Base-by-base conservation (phyloP, 2,797 vertebrate species). In the Tenualosa thibaudeaui region DNA sequence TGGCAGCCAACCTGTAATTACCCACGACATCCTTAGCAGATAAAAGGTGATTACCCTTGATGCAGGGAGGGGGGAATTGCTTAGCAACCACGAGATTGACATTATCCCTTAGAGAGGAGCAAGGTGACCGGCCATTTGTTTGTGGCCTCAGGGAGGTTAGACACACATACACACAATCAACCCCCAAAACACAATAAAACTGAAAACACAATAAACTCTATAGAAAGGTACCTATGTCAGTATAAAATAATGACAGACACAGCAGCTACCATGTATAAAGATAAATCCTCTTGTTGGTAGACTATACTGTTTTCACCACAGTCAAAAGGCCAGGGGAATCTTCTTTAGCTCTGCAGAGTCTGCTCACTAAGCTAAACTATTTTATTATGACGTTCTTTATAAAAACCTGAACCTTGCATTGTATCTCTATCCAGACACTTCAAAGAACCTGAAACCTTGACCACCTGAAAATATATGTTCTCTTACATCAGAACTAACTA, bases 1-100 rank as follows among this genome's bases (percentile, higher is more conserved):
- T 89, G 91, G 90, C 92, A 92, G 92, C 85, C 90, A 87, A 87
- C 91, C 91, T 89, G 88, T 95, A 95, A 96, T 94, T 93, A 92
- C 91, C 93, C 90, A 91, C 90, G 92, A 94, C 94, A 91, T 94
- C 90, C 91, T 91, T 89, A 84, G 91, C 88, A 94, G 93, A 94
- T 94, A 93, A 92, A 93, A 92, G 91, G 91, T 92, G 92, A 93
- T 94, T 93, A 92, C 86, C 86, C 89, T 90, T 88, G 89, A 86
- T 87, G 87, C 84, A 85, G 49, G 68, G 68, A 31, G 17, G 82
- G 81, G 84, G 65, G 84, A 90, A 93, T 75, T 89, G 90, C 91
- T 89, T 89, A 89, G 91, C 91, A 90, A 89, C 91, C 85, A 81
- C 88, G 83, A 87, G 88, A 84, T 43, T 89, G 88, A 89, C 90